A percentile compares a stretch with the other conserved stretches of the same genome.
Evolutionary conservation across 2,113 vertebrate species (phyloP).

Genomic region (Neogobius melanostomus): DNA sequence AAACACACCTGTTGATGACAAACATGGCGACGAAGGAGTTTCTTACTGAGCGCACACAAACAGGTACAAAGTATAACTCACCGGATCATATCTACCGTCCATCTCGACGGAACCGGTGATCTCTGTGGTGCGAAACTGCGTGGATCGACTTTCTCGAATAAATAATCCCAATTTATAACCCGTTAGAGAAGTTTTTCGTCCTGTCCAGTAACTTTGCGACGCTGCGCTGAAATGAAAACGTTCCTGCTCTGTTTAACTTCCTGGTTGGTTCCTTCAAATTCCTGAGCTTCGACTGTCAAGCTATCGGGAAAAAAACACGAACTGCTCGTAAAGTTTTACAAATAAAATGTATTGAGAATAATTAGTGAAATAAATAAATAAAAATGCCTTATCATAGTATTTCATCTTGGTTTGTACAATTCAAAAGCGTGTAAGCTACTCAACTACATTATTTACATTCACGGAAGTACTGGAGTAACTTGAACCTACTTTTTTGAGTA

Average conservation of each 20-base stretch:
- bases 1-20: slow-evolving; percentile 38
- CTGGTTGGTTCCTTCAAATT: slow-evolving; percentile 63
- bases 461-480: too few relatives aligned
- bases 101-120: slow-evolving; percentile 38
- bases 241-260: slow-evolving; percentile 60
- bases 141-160: background rate
- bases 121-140: background rate
- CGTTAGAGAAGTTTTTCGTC: slow-evolving; percentile 1
- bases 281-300: slow-evolving; percentile 28
- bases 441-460: too few relatives aligned
- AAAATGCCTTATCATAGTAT: too few relatives aligned
- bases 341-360: slow-evolving; percentile 13
- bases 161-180: background rate
- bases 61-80: slow-evolving; percentile 44
- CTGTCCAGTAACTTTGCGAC: background rate
- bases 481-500: too few relatives aligned
- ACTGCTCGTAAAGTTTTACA: background rate
- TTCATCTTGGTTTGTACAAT: too few relatives aligned
- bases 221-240: background rate
- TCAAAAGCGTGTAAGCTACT: too few relatives aligned
- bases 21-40: slow-evolving; percentile 7
- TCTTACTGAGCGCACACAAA: background rate
- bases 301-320: background rate
- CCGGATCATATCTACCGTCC: slow-evolving; percentile 57
- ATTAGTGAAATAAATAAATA: background rate